A percentile compares a stretch with the other conserved stretches of the same genome.
phyloP scores from a whole-genome alignment of 1,140 invertebrate species.

The Drosophila auraria region DNA sequence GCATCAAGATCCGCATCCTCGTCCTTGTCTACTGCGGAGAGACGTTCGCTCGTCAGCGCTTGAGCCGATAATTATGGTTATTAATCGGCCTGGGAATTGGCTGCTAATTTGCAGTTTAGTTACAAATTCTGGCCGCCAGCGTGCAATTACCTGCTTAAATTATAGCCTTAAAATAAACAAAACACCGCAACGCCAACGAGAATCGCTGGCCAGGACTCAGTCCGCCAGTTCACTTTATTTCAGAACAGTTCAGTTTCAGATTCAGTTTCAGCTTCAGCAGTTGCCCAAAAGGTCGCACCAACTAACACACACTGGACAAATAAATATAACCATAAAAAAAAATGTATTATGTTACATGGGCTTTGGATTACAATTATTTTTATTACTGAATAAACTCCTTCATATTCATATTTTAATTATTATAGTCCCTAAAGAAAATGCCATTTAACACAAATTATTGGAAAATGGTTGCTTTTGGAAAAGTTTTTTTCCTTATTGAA shows the following conservation, averaged over 20 bases:
- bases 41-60: slow-evolving; percentile 82
- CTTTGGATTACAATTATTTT: too few relatives aligned
- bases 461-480: too few relatives aligned
- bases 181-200: slow-evolving; percentile 75
- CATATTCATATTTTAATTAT: too few relatives aligned
- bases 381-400: too few relatives aligned
- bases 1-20: slow-evolving; percentile 64
- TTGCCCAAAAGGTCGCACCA: slow-evolving; percentile 34
- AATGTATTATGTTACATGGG: too few relatives aligned
- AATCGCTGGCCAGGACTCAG: slow-evolving; percentile 34
- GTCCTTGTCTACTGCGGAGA: slow-evolving; percentile 16
- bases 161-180: slow-evolving; percentile 86
- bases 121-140: slow-evolving; percentile 85
- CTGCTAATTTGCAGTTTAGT: slow-evolving; percentile 86
- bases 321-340: too few relatives aligned
- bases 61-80: slow-evolving; percentile 86
- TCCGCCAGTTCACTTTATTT: slow-evolving; percentile 6
- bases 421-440: too few relatives aligned
- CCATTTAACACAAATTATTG: too few relatives aligned
- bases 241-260: slow-evolving; percentile 10
- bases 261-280: background rate
- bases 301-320: background rate
- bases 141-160: slow-evolving; percentile 85
- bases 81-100: slow-evolving; percentile 86
- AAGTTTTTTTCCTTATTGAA: too few relatives aligned